Evolutionary conservation across 1,140 invertebrate genomes (phyloP).

Genomic region (Globodera ellingtonae): DNA sequence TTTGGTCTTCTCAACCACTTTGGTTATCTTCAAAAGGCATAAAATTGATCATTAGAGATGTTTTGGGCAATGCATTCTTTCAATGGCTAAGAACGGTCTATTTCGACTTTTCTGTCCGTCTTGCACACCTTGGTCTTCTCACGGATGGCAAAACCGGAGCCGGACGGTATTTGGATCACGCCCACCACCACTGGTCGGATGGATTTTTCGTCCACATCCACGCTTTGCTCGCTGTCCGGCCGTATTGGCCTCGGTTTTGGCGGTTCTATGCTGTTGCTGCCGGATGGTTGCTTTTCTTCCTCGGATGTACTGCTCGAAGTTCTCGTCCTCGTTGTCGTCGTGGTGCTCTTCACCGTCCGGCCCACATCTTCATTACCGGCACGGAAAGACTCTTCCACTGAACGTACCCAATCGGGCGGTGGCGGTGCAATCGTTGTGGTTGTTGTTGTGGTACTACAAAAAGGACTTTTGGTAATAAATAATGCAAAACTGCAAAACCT

Average conservation of each 20-base stretch:
- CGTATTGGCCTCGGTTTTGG: constrained; percentile 3
- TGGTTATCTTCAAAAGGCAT: constrained; percentile 23
- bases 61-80: too few relatives aligned
- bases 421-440: constrained; percentile 43
- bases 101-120: background rate
- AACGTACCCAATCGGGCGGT: constrained; percentile 39
- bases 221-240: background rate
- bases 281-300: background rate
- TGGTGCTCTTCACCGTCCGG: constrained; percentile 25
- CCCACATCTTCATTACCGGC: constrained; percentile 13
- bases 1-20: constrained; percentile 38
- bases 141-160: constrained; percentile 11
- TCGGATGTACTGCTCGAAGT: background rate
- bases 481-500: background rate
- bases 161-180: constrained; percentile 22
- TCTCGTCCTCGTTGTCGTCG: background rate
- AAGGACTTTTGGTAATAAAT: background rate
- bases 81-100: too few relatives aligned
- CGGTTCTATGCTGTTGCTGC: background rate
- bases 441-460: constrained; percentile 36
- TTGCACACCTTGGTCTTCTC: constrained; percentile 21
- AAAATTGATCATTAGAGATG: too few relatives aligned
- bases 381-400: constrained; percentile 31
- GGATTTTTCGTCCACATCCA: background rate
- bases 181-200: background rate